A percentile compares a stretch with the other conserved stretches of the same genome.
These are phyloP conservation scores for Nixonia krombeini DNA, from an alignment of 1,140 invertebrate species.

Conservation along the genomic window DNA sequence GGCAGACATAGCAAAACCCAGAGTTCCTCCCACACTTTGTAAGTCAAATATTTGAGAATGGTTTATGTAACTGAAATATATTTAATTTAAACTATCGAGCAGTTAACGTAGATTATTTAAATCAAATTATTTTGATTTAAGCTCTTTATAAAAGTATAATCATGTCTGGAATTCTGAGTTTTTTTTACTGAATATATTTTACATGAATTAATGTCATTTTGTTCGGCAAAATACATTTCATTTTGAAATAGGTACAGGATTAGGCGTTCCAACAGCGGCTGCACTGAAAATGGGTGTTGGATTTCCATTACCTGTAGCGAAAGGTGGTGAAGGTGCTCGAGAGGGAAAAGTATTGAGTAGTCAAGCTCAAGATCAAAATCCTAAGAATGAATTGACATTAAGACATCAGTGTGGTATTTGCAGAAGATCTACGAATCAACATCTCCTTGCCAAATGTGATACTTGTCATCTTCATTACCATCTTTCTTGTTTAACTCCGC, in stretches of 20 bases:
- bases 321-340: constrained; percentile 70
- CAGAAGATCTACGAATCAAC: constrained; percentile 84
- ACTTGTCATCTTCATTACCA: constrained; percentile 95
- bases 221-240: neutral
- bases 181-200: no score
- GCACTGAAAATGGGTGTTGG: constrained; percentile 87
- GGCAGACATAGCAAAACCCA: constrained; percentile 59
- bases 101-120: no score
- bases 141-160: no score
- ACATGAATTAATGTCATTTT: no score
- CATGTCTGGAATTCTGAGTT: no score
- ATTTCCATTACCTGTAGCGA: constrained; percentile 78
- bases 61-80: no score
- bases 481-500: constrained; percentile 92
- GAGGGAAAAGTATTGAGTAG: constrained; percentile 74
- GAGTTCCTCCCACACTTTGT: constrained; percentile 58
- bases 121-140: no score
- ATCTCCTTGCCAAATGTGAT: constrained; percentile 93
- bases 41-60: no score
- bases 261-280: constrained; percentile 80
- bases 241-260: constrained; percentile 51
- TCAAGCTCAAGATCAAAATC: constrained; percentile 76
- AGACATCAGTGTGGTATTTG: constrained; percentile 86
- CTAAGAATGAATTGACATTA: constrained; percentile 68
- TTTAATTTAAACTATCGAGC: no score